Evolutionary conservation across 2,113 vertebrate genomes (phyloP).

Genomic region (Piprites chloris): DNA sequence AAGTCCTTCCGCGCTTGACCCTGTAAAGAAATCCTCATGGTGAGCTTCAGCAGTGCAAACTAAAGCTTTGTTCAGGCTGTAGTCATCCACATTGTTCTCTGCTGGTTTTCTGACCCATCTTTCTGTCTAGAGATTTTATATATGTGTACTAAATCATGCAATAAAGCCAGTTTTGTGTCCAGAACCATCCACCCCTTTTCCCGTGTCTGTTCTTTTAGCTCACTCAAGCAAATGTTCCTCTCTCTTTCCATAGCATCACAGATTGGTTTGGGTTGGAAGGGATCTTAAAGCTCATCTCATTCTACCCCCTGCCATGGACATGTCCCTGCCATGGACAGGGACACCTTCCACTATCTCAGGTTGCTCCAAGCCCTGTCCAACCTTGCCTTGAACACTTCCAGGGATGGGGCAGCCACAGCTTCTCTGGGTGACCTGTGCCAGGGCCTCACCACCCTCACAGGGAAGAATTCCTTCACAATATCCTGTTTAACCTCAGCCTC

Average conservation of each 20-base stretch:
- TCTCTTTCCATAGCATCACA: not conserved
- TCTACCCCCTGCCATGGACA: not conserved
- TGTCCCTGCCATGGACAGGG: not conserved
- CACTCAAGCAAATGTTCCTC: rapidly evolving
- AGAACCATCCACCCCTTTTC: not conserved
- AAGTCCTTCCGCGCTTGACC: not conserved
- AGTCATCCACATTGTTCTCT: not conserved
- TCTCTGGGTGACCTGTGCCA: not conserved
- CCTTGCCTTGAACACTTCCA: not conserved
- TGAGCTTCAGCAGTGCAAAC: not conserved
- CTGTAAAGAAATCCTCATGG: not conserved
- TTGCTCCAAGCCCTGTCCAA: not conserved
- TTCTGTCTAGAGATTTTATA: not conserved
- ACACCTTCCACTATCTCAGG: not conserved
- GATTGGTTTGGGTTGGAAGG: not conserved
- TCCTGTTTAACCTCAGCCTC: not conserved
- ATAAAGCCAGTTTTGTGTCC: constrained; percentile 12
- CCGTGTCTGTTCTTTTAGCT: not conserved
- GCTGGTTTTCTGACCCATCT: not conserved
- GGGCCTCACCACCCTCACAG: rapidly evolving
- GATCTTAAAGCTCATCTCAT: not conserved
- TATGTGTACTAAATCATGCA: not conserved
- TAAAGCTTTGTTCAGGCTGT: rapidly evolving
- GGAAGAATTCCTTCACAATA: rapidly evolving
- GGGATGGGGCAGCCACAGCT: not conserved